A percentile compares a stretch with the other conserved stretches of the same genome.
These are phyloP conservation scores for Thumatha senex DNA, from an alignment of 2,888 invertebrate species.

Conservation along the genomic window DNA sequence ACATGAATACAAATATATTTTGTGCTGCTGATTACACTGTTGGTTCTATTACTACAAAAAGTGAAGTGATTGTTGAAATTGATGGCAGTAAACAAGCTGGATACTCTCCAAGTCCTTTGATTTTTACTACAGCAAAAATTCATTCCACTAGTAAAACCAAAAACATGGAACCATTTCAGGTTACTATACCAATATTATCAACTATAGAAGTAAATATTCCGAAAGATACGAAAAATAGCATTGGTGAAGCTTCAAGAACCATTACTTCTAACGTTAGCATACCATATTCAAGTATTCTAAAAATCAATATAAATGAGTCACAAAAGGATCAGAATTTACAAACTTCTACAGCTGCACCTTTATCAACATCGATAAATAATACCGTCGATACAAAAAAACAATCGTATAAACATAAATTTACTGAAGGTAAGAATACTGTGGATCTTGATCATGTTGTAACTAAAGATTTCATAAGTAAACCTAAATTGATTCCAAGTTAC, in stretches of 20 bases:
- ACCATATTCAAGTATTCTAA: conserved; percentile 16
- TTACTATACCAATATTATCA: conserved; percentile 69
- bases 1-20: conserved; percentile 68
- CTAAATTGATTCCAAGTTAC: conserved; percentile 5
- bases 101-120: conserved; percentile 61
- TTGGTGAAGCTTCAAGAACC: conserved; percentile 28
- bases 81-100: conserved; percentile 51
- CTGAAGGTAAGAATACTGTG: conserved; percentile 1
- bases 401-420: neutral
- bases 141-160: conserved; percentile 64
- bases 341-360: neutral
- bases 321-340: conserved; percentile 16
- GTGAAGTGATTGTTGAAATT: conserved; percentile 64
- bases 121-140: conserved; percentile 79
- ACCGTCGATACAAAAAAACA: neutral
- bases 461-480: conserved; percentile 8
- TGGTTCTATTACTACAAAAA: conserved; percentile 46
- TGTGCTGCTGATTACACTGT: conserved; percentile 42
- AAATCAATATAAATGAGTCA: conserved; percentile 16
- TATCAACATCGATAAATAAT: conserved; percentile 8
- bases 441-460: neutral
- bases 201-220: conserved; percentile 59
- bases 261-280: conserved; percentile 32
- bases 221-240: conserved; percentile 41
- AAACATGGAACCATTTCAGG: conserved; percentile 67